These are phyloP conservation scores for Trichonephila inaurata DNA, from an alignment of 1,140 invertebrate species.

Conservation along the genomic window DNA sequence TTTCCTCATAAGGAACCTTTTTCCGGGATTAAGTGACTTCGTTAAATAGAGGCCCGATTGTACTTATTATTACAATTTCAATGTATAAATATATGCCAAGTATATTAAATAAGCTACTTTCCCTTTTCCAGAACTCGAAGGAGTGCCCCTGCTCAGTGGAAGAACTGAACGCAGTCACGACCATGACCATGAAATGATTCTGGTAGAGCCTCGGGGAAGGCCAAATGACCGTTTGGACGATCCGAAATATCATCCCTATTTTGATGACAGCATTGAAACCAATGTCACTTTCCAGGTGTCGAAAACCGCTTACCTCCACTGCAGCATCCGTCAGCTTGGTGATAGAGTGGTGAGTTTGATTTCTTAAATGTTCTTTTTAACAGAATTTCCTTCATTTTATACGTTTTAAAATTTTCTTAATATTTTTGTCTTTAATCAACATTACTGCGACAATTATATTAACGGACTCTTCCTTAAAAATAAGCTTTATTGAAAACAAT, in stretches of 20 bases:
- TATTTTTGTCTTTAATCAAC: no score
- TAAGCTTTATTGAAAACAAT: no score
- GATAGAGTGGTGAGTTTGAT: slow-evolving; percentile 88
- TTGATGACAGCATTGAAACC: slow-evolving; percentile 91
- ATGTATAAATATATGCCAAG: no score
- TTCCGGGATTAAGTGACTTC: no score
- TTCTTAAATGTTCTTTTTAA: no score
- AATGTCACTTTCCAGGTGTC: slow-evolving; percentile 92
- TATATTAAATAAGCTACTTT: neutral
- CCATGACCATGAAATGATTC: slow-evolving; percentile 12
- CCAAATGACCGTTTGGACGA: slow-evolving; percentile 83
- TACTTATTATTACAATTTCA: no score
- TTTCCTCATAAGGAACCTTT: no score
- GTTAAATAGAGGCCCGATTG: no score
- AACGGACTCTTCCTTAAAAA: no score
- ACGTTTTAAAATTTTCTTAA: no score
- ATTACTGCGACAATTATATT: no score
- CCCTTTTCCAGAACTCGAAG: slow-evolving; percentile 35
- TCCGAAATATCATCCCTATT: slow-evolving; percentile 91
- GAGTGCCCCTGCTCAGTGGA: neutral
- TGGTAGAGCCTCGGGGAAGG: slow-evolving; percentile 77
- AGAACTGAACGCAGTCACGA: slow-evolving; percentile 73
- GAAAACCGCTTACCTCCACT: slow-evolving; percentile 91
- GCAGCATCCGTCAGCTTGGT: slow-evolving; percentile 90
- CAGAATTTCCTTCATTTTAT: no score